phyloP scores from a whole-genome alignment of 2,113 vertebrate species.

The Gavialis gangeticus region DNA sequence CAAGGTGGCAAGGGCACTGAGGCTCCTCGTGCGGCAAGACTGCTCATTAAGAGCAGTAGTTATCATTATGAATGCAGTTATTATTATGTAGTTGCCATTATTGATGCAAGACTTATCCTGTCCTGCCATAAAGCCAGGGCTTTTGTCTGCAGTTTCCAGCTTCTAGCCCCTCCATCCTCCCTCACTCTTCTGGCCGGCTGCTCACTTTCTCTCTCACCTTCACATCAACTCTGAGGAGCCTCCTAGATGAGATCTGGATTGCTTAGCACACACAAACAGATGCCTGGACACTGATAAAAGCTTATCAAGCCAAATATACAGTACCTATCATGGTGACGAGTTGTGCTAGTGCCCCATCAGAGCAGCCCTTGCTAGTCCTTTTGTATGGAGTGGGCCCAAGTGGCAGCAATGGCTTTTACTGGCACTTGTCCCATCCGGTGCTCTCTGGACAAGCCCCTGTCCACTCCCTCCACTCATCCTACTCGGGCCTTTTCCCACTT shows the following conservation, averaged over 20 bases:
- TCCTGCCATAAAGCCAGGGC: background rate
- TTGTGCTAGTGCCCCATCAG: background rate
- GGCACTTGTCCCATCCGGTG: background rate
- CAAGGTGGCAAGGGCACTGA: background rate
- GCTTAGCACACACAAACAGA: background rate
- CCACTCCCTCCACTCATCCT: background rate
- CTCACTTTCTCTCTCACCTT: background rate
- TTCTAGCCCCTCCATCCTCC: background rate
- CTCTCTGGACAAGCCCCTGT: rapidly evolving
- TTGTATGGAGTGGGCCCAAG: background rate
- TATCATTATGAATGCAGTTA: background rate
- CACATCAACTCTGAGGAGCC: background rate
- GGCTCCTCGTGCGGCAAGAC: background rate
- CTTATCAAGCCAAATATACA: background rate
- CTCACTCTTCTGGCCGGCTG: background rate
- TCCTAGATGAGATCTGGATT: background rate
- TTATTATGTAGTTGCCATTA: background rate
- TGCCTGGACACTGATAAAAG: background rate
- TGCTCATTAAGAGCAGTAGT: background rate
- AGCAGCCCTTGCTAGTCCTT: background rate
- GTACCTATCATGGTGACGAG: no score
- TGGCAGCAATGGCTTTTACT: background rate
- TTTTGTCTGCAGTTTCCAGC: slow-evolving; percentile 8
- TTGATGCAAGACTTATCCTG: background rate
- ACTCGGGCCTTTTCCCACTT: background rate